Conservation (phyloP, 2,797 vertebrate genomes). For the Lophotriccus pileatus region DNA sequence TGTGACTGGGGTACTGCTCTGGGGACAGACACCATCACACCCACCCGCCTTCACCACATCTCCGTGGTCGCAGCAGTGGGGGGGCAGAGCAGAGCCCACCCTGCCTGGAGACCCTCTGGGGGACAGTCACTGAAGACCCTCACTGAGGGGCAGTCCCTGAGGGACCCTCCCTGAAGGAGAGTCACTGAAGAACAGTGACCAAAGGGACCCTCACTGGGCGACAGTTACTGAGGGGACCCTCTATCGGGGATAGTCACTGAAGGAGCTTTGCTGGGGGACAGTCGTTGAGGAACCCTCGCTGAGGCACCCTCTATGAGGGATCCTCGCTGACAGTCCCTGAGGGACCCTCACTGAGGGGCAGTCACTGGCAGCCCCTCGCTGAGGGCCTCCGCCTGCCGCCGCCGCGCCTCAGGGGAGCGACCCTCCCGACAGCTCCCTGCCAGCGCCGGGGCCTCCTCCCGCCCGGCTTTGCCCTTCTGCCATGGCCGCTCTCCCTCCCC, state of each 20-base stretch:
- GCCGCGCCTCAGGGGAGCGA: background rate
- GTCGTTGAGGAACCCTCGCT: no score
- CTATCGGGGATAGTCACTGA: no score
- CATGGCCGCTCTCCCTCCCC: no score
- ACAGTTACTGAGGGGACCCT: fast-evolving
- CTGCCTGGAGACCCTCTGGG: background rate
- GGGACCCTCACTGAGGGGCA: background rate
- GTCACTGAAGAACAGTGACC: no score
- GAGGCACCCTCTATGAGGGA: no score
- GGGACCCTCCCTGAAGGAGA: background rate
- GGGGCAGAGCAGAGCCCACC: background rate
- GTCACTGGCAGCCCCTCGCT: background rate
- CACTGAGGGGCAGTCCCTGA: background rate
- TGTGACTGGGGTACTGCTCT: fast-evolving
- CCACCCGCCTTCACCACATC: fast-evolving
- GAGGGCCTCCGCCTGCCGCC: background rate
- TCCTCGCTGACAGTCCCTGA: background rate
- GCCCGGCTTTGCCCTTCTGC: background rate
- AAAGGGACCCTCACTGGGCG: background rate
- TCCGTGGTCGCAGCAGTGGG: fast-evolving
- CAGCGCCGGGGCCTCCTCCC: background rate
- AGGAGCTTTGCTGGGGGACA: no score
- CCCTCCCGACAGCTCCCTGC: background rate
- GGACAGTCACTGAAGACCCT: background rate
- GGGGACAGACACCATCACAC: background rate